Evolutionary conservation across 2,797 vertebrate species (phyloP), one percentile per base, ranked within the genome.

Genomic region (Margarornis squamiger): DNA sequence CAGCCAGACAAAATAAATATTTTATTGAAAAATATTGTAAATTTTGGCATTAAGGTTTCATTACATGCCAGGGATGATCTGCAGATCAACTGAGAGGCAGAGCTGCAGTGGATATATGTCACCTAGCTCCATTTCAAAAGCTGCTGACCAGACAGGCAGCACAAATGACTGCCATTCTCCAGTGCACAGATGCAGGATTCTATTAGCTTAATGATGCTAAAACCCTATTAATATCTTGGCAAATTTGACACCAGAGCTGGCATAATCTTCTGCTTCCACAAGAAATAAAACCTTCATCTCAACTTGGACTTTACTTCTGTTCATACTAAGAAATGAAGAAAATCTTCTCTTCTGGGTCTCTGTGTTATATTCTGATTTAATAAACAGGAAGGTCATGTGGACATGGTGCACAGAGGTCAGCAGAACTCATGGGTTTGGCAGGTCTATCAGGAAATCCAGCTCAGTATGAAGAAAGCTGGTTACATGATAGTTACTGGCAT

Each of bases 141-240:
- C 45, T 78, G 48, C 72, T 83, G 55, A 81, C 78, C 61, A 91
- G 63, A 59, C 14, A 88, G 36, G 88, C 71, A 92, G 62, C 76
- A 91, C 70, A 94, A 96, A 91, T 86, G 54, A 67, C 59, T 91
- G 54, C 32, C n/a, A 24, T 79, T 89, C 83, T 94, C 34, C 62
- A 86, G 78, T 8, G 5, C 45, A 52, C 77, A 93, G 62, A 86
- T 83, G 63, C 36, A 92, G 38, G 39, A 78, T 78, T 83, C 79
- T 92, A 52, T 92, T 83, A 74, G 48, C 52, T 89, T 90, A 96
- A 95, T 86, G 76, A 90, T 81, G 63, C 75, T 90, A 93, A 92
- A 91, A 16, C 22, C 29, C n/a, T 84, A 71, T 94, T 90, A 90
- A 85, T 95, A 83, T 46, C 58, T 86, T 71, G 39, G 74, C 14